Evolutionary conservation across 2,888 invertebrate genomes (phyloP).

Genomic region (Lasioglossum malachurum): DNA sequence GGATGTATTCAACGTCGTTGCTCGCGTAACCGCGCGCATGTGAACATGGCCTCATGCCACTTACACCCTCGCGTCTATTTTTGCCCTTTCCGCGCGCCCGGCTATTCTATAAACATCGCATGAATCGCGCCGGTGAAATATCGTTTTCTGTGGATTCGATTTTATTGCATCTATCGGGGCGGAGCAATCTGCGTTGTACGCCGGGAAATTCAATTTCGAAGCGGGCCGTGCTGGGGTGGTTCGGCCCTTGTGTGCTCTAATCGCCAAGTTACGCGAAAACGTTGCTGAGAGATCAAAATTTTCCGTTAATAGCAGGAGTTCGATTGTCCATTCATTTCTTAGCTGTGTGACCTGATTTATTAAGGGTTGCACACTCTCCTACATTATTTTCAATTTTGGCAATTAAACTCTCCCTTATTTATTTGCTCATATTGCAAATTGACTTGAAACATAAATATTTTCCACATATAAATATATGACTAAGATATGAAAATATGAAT

Average conservation of each 20-base stretch:
- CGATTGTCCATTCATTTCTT: not conserved
- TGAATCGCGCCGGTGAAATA: conserved; percentile 14
- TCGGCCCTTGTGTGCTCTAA: not conserved
- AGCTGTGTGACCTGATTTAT: not conserved
- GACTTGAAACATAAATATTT: not conserved
- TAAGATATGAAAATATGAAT: no score
- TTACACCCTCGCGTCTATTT: not conserved
- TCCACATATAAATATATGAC: no score
- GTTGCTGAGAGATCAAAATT: not conserved
- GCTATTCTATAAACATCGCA: conserved; percentile 10
- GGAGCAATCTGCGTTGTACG: not conserved
- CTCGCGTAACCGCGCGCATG: conserved; percentile 11
- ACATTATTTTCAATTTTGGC: no score
- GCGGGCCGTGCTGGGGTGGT: not conserved
- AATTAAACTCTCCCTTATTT: no score
- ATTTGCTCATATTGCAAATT: no score
- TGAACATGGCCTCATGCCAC: not conserved
- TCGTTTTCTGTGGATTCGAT: conserved; percentile 10
- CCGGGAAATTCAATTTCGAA: conserved; percentile 7
- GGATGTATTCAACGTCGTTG: conserved; percentile 34
- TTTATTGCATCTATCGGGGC: conserved; percentile 7
- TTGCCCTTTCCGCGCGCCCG: not conserved
- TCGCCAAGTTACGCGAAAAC: not conserved
- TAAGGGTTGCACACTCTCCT: no score
- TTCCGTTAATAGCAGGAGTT: not conserved